Evolutionary conservation across 2,113 vertebrate species (phyloP).

Genomic region (Melospiza georgiana): DNA sequence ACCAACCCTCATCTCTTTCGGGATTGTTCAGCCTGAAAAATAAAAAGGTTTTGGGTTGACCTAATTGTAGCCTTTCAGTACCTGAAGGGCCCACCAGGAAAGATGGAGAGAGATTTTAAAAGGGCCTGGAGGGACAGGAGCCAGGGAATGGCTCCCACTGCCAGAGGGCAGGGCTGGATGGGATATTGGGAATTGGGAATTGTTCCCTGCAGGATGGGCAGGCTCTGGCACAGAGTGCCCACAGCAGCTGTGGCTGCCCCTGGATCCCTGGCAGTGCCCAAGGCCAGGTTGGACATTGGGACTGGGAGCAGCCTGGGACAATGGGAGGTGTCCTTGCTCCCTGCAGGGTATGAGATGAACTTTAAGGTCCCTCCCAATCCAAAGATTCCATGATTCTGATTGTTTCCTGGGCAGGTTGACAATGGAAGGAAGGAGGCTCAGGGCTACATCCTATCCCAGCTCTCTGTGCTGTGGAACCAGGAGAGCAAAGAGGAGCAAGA

Average conservation of each 20-base stretch:
- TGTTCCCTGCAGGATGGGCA: accelerated
- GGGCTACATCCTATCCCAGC: accelerated
- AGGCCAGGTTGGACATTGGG: neutral
- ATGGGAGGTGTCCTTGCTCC: neutral
- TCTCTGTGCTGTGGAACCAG: neutral
- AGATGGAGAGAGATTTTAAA: neutral
- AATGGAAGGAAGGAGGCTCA: neutral
- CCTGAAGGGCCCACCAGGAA: neutral
- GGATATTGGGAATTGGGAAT: neutral
- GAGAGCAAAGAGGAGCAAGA: neutral
- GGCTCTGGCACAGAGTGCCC: neutral
- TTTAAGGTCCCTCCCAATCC: neutral
- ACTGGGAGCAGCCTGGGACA: neutral
- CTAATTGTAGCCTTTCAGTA: neutral
- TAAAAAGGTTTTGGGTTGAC: neutral
- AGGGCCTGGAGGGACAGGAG: neutral
- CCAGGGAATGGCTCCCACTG: accelerated
- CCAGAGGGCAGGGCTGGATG: neutral
- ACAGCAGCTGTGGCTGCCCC: neutral
- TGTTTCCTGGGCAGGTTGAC: neutral
- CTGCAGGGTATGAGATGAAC: neutral
- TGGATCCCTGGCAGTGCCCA: neutral
- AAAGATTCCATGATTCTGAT: neutral
- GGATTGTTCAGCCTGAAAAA: neutral
- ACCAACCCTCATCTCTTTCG: neutral